These are phyloP conservation scores for Epirrhoe tristata DNA, from an alignment of 2,888 invertebrate genomes.

Conservation along the genomic window DNA sequence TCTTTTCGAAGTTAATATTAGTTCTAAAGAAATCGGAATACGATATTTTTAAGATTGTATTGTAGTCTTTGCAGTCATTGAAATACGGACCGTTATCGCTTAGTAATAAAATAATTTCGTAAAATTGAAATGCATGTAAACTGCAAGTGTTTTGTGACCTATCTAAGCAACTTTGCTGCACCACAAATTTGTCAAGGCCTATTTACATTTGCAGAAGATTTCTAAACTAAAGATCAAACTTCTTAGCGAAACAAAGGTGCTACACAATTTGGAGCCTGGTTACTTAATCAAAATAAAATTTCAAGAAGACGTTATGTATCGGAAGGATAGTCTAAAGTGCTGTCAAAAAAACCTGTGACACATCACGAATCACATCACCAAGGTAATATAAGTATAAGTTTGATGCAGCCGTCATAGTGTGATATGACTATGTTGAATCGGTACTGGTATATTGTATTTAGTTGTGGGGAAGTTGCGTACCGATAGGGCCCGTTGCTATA, in stretches of 20 bases:
- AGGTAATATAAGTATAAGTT: background rate
- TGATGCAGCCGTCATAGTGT: background rate
- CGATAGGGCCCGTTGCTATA: background rate
- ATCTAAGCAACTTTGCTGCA: slow-evolving; percentile 1
- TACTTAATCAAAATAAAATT: background rate
- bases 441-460: background rate
- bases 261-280: background rate
- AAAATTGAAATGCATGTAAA: slow-evolving; percentile 23
- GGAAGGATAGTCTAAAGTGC: background rate
- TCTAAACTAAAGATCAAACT: background rate
- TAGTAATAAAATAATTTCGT: slow-evolving; percentile 15
- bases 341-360: background rate
- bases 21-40: background rate
- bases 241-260: background rate
- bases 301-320: background rate
- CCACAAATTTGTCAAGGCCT: background rate
- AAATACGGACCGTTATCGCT: slow-evolving; percentile 5
- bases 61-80: slow-evolving; percentile 9
- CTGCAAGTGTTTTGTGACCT: slow-evolving; percentile 12
- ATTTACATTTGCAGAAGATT: background rate
- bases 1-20: background rate
- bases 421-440: background rate
- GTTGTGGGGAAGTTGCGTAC: background rate
- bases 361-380: background rate
- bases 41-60: too few relatives aligned